Evolutionary conservation across 1,140 invertebrate genomes (phyloP).

Genomic region (Lepidostoma basale): DNA sequence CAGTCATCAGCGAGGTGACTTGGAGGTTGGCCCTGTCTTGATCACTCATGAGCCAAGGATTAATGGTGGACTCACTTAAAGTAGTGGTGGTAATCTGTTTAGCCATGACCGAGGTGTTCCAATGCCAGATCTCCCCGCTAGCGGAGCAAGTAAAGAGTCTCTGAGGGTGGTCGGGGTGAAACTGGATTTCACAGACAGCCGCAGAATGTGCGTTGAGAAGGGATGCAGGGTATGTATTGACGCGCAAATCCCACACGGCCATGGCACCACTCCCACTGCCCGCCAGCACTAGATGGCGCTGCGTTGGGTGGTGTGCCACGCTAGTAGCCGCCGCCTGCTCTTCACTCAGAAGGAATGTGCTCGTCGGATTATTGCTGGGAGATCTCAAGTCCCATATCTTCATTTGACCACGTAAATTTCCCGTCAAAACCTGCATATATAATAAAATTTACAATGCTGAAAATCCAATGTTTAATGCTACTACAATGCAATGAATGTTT

Average conservation of each 20-base stretch:
- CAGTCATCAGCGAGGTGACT: conserved; percentile 72
- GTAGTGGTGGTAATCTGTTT: conserved; percentile 49
- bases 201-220: conserved; percentile 78
- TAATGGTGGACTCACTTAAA: conserved; percentile 53
- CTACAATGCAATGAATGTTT: no score
- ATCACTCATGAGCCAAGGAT: conserved; percentile 69
- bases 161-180: conserved; percentile 81
- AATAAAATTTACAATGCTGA: conserved; percentile 31
- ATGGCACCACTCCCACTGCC: conserved; percentile 82
- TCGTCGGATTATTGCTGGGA: conserved; percentile 62
- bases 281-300: conserved; percentile 80
- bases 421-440: conserved; percentile 73
- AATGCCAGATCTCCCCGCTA: conserved; percentile 85
- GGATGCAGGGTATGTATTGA: conserved; percentile 80
- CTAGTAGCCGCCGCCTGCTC: conserved; percentile 74
- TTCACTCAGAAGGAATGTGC: conserved; percentile 69
- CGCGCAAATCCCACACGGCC: conserved; percentile 87
- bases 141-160: conserved; percentile 81
- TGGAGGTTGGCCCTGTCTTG: conserved; percentile 71
- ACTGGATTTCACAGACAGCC: conserved; percentile 80
- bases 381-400: conserved; percentile 84
- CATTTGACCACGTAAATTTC: conserved; percentile 84
- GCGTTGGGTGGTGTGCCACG: conserved; percentile 82
- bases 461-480: no score
- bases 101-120: conserved; percentile 66